A percentile compares a stretch with the other conserved stretches of the same genome.
Evolutionary conservation across 2,113 vertebrate species (phyloP).

Genomic region (Mastomys coucha): DNA sequence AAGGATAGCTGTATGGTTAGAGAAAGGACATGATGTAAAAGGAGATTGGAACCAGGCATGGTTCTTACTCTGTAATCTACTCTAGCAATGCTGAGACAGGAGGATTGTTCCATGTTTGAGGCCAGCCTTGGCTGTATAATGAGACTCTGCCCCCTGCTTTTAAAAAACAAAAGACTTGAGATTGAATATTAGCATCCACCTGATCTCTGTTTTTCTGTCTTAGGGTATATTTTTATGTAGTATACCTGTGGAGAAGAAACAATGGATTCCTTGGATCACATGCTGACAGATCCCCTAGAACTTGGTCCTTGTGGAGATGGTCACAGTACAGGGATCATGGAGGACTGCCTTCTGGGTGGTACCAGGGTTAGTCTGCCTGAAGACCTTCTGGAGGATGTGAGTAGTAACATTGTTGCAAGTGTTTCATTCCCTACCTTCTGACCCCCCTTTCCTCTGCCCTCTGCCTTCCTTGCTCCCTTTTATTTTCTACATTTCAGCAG

Average conservation of each 20-base stretch:
- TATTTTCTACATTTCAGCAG: background rate
- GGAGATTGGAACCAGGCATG: background rate
- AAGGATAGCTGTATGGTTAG: background rate
- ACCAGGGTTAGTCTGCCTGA: slow-evolving; percentile 94
- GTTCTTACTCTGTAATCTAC: background rate
- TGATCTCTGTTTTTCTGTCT: slow-evolving; percentile 17
- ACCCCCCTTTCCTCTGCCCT: background rate
- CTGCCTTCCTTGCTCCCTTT: background rate
- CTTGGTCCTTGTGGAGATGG: slow-evolving; percentile 89
- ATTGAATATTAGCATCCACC: background rate
- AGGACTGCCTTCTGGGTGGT: slow-evolving; percentile 95
- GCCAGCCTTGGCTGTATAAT: background rate
- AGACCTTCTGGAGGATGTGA: slow-evolving; percentile 97
- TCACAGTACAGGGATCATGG: slow-evolving; percentile 91
- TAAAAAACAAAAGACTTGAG: background rate
- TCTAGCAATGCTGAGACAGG: background rate
- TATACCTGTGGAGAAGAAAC: slow-evolving; percentile 34
- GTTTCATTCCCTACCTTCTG: background rate
- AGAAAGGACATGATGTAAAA: background rate
- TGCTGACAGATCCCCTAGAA: slow-evolving; percentile 95
- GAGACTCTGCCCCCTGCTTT: background rate
- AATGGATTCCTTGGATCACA: slow-evolving; percentile 95
- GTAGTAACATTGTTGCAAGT: slow-evolving; percentile 82
- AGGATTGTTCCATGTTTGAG: background rate
- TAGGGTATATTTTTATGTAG: background rate